Base-by-base conservation (phyloP, 2,797 vertebrate species). In the Erethizon dorsatum region DNA sequence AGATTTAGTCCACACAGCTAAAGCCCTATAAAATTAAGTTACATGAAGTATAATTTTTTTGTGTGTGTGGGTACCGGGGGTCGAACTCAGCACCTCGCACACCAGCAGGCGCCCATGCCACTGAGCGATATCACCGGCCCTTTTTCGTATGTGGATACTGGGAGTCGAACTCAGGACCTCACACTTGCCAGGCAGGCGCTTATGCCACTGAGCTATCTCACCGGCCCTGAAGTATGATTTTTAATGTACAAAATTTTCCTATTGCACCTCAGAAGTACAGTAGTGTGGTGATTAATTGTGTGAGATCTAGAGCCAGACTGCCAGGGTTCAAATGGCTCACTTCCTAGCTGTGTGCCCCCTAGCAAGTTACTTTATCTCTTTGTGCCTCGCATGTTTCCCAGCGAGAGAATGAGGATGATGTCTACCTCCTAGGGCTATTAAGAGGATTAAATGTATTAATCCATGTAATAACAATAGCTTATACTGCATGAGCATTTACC, bases 21-120 rank as follows among this genome's bases (percentile, higher is more conserved):
- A 96, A 83, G 61, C 33, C 67, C 52, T n/a, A 88, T 94, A 87
- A 82, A 83, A 63, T 91, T 71, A 88, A 65, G 33, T 73, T 93
- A 50, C 18, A 7, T 90, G 52, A 89, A 87, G 11, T 56, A 77
- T 57, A 15, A 2, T 56, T 56, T 56, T 56, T 56, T 4, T 56
- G 14, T 41, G 37, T 41, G 37, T 41, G 37, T 41, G 37, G 37
- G 37, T 41, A 41, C 37, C 37, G 37, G 37, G 37, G 37, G 37
- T 41, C 37, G 37, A 41, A 41, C 37, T 41, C 37, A 41, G 37
- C 37, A 41, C 37, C 37, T 41, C 37, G 37, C 37, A 41, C 37
- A 41, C 37, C 37, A 41, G 37, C 37, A 41, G 37, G 37, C 37
- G 37, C 37, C 37, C 37, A 41, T 41, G 37, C 37, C 37, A 41